phyloP scores from a whole-genome alignment of 2,888 invertebrate species.

The Empis livida region DNA sequence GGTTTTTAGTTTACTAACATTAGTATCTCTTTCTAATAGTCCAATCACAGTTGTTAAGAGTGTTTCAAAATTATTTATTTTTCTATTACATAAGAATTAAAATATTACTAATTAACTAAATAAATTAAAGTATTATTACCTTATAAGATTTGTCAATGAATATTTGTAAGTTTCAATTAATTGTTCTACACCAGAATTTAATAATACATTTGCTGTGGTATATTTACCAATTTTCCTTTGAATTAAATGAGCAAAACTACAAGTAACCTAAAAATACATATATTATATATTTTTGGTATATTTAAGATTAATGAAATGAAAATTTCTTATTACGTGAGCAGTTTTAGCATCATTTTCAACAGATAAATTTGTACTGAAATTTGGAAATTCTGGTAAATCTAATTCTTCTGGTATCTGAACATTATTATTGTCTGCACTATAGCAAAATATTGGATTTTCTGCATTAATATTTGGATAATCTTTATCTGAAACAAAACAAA shows the following conservation, averaged over 20 bases:
- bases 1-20: no score
- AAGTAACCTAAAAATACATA: constrained; percentile 40
- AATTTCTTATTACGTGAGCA: no score
- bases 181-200: constrained; percentile 49
- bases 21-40: no score
- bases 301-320: no score
- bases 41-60: no score
- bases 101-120: no score
- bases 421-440: constrained; percentile 66
- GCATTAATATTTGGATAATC: constrained; percentile 51
- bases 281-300: no score
- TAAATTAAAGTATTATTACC: constrained; percentile 21
- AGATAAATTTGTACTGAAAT: not conserved
- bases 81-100: no score
- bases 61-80: no score
- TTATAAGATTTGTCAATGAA: constrained; percentile 39
- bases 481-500: constrained; percentile 19
- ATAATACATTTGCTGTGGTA: constrained; percentile 44
- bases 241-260: constrained; percentile 68
- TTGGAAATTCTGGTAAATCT: constrained; percentile 38
- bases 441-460: constrained; percentile 56
- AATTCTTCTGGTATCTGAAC: constrained; percentile 46
- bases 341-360: not conserved
- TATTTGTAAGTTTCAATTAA: constrained; percentile 48
- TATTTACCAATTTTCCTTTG: constrained; percentile 48